Percentiles rank a stretch among this genome's conserved stretches.
These are phyloP conservation scores for Uloborus plumipes DNA, from an alignment of 2,888 invertebrate genomes.

Conservation along the genomic window DNA sequence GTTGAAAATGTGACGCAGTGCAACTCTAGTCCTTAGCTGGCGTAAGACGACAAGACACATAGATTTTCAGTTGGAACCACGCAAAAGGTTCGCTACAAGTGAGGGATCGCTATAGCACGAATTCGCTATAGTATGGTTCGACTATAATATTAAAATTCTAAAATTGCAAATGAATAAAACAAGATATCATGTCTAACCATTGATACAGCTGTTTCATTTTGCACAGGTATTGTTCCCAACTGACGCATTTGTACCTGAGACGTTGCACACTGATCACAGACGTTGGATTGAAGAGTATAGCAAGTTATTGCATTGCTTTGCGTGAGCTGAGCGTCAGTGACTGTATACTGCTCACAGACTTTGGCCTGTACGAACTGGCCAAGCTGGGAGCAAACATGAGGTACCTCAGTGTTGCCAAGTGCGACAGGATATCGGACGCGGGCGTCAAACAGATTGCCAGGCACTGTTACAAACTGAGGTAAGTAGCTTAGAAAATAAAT, in stretches of 20 bases:
- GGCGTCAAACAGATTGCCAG: conserved; percentile 88
- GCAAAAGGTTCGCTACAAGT: too few species aligned
- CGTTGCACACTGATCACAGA: conserved; percentile 91
- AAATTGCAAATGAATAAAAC: too few species aligned
- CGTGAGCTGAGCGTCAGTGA: conserved; percentile 88
- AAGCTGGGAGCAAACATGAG: conserved; percentile 87
- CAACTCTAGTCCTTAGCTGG: too few species aligned
- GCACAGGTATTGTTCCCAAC: conserved; percentile 81
- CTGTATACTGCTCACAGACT: conserved; percentile 83
- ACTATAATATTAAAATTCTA: too few species aligned
- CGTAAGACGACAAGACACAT: too few species aligned
- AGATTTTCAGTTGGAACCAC: too few species aligned
- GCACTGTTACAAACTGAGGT: conserved; percentile 83
- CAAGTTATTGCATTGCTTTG: conserved; percentile 86
- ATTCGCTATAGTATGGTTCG: too few species aligned
- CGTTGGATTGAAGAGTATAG: conserved; percentile 90
- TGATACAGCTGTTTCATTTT: too few species aligned
- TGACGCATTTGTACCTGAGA: conserved; percentile 88
- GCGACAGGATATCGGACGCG: conserved; percentile 87
- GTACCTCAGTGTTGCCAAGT: conserved; percentile 96
- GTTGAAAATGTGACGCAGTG: too few species aligned
- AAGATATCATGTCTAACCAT: too few species aligned
- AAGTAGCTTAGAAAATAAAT: too few species aligned
- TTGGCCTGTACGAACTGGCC: conserved; percentile 90
- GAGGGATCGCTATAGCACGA: too few species aligned